A percentile compares a stretch with the other conserved stretches of the same genome.
These are phyloP conservation scores for Silvanus unidentatus DNA, from an alignment of 2,888 invertebrate species.

Conservation along the genomic window DNA sequence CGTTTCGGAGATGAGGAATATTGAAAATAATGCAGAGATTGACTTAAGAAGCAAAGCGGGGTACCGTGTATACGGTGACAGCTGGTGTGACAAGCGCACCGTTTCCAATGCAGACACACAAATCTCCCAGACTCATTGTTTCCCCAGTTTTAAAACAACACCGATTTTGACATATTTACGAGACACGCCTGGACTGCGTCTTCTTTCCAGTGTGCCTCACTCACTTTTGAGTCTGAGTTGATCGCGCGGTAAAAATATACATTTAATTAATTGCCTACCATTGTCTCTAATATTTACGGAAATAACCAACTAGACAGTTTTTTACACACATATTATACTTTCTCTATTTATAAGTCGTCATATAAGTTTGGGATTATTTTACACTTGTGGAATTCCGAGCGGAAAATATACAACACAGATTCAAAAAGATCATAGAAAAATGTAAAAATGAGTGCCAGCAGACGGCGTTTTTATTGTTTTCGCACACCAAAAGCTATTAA, in stretches of 20 bases:
- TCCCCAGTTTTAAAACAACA: constrained; percentile 46
- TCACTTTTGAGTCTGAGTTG: constrained; percentile 30
- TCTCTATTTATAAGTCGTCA: too few species aligned
- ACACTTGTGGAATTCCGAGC: too few species aligned
- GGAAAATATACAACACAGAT: too few species aligned
- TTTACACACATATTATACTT: too few species aligned
- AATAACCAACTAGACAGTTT: too few species aligned
- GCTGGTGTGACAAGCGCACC: constrained; percentile 41
- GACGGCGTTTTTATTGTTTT: too few species aligned
- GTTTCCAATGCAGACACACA: constrained; percentile 42
- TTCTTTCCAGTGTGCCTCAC: constrained; percentile 18
- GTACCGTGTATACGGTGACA: constrained; percentile 38
- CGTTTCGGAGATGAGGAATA: constrained; percentile 23
- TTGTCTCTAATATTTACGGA: background rate
- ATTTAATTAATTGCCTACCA: constrained; percentile 28
- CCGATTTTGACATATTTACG: constrained; percentile 47
- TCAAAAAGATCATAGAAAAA: too few species aligned
- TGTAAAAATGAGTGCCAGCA: too few species aligned
- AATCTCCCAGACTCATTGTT: constrained; percentile 46
- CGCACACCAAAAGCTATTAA: too few species aligned
- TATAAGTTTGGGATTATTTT: too few species aligned
- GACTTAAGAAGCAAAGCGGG: constrained; percentile 34
- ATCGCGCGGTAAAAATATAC: constrained; percentile 38
- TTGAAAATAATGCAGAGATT: constrained; percentile 34
- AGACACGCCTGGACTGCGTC: constrained; percentile 36